Base-by-base conservation (phyloP, 2,888 invertebrate genomes). In the Drosophila mercatorum region DNA sequence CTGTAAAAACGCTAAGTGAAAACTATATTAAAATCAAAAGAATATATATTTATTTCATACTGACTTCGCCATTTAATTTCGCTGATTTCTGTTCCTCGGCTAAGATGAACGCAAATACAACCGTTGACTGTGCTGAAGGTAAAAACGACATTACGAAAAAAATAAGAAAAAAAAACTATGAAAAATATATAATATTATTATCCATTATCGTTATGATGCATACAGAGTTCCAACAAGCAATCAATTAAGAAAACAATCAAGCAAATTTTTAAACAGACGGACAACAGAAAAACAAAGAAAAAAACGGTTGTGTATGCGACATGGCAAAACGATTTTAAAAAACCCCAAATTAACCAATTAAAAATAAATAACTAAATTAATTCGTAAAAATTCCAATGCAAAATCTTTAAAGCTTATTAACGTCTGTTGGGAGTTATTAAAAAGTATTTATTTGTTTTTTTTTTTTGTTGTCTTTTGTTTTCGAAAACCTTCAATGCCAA, bases 231-330 rank as follows among this genome's bases (percentile, higher is more conserved):
- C 75, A 76, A 75, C 83, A 89, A 88, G 80, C 86, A 89, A 87
- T 89, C 89, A 87, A 85, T 72, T 83, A 72, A 60, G 68, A 75
- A 76, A 82, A 88, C 88, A 89, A 89, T 89, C 88, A 89, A 88
- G 68, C 44, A 87, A 75, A 77, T 78, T 83, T 78, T 85, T 72
- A 78, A 83, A 55, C 68, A 65, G 53, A 40, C 43, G 47, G 14
- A 49, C 22, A 53, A 40, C 22, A 28, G 14, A 38, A 53, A 38
- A 12, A 47, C 26, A 38, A 55, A 57, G 10, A n/a, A 41, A 34
- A 38, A 40, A 76, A 73, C 80, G 88, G 85, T 88, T 84, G 87
- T 84, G 84, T 83, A 73, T 65, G 81, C 72, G 44, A 28, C 62
- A 72, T 52, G 52, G 34, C 51, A 68, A 53, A 52, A 72, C 53